phyloP scores from a whole-genome alignment of 2,797 vertebrate species.

The Rhincodon typus region DNA sequence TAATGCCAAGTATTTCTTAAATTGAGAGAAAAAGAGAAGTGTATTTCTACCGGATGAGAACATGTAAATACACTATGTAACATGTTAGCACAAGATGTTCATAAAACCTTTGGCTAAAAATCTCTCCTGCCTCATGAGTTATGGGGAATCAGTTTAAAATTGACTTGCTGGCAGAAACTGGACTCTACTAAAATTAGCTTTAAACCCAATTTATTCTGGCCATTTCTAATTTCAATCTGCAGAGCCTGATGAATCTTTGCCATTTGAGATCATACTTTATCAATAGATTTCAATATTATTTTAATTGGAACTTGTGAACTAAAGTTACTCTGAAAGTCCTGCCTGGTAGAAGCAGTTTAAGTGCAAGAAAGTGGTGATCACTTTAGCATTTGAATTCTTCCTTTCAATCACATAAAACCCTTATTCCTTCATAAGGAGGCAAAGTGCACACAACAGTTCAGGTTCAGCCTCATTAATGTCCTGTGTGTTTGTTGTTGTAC shows the following conservation, averaged over 20 bases:
- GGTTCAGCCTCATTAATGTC: neutral
- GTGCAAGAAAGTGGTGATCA: neutral
- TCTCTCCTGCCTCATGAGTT: neutral
- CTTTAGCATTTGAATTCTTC: no score
- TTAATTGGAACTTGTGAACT: neutral
- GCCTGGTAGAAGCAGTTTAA: neutral
- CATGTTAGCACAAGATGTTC: neutral
- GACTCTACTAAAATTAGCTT: neutral
- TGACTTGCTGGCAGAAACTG: neutral
- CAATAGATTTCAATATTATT: neutral
- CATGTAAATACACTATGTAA: neutral
- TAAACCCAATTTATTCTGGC: neutral
- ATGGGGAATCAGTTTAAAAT: neutral
- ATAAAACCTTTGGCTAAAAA: neutral
- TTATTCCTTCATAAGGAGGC: neutral
- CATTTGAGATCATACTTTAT: neutral
- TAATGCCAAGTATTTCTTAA: no score
- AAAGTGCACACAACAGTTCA: neutral
- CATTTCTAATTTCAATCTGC: neutral
- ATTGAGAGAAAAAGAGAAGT: no score
- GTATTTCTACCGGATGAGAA: neutral
- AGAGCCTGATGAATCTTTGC: neutral
- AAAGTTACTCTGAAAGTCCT: neutral
- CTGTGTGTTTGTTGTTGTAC: neutral
- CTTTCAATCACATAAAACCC: no score